phyloP scores from a whole-genome alignment of 2,113 vertebrate genomes.

The Eurystomus gularis region DNA sequence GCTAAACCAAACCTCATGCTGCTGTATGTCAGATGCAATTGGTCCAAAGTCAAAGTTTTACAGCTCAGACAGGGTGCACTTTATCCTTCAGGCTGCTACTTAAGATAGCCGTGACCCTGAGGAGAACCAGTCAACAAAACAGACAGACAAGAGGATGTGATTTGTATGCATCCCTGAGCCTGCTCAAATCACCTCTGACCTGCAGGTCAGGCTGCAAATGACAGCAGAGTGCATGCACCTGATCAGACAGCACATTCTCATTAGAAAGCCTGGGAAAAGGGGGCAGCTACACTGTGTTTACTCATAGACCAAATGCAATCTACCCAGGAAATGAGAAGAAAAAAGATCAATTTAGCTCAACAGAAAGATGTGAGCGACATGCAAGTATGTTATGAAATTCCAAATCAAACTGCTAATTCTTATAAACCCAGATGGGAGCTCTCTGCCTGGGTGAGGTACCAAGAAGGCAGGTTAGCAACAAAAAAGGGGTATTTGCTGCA shows the following conservation, averaged over 20 bases:
- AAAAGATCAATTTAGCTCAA: constrained; percentile 71
- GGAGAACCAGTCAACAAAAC: constrained; percentile 87
- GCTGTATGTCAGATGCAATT: constrained; percentile 82
- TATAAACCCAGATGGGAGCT: constrained; percentile 27
- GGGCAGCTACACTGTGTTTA: constrained; percentile 75
- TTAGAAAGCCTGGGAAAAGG: constrained; percentile 80
- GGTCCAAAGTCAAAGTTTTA: constrained; percentile 84
- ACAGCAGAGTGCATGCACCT: constrained; percentile 83
- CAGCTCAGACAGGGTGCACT: constrained; percentile 82
- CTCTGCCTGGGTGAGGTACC: constrained; percentile 11
- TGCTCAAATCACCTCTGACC: constrained; percentile 83
- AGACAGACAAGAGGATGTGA: constrained; percentile 86
- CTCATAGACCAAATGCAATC: constrained; percentile 76
- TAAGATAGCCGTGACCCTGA: constrained; percentile 85
- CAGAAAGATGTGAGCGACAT: constrained; percentile 65
- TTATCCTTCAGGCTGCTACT: constrained; percentile 85
- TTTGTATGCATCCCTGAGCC: constrained; percentile 84
- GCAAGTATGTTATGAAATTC: constrained; percentile 69
- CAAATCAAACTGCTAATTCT: constrained; percentile 61
- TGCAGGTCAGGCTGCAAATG: constrained; percentile 82
- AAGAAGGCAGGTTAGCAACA: constrained; percentile 44
- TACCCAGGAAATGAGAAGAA: constrained; percentile 74
- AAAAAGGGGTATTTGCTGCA: constrained; percentile 21
- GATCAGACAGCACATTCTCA: constrained; percentile 84
- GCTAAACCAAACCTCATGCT: constrained; percentile 82